Percentiles rank a stretch among this genome's conserved stretches.
These are phyloP conservation scores for Chascanopsetta lugubris DNA, from an alignment of 2,113 vertebrate genomes.

Conservation along the genomic window DNA sequence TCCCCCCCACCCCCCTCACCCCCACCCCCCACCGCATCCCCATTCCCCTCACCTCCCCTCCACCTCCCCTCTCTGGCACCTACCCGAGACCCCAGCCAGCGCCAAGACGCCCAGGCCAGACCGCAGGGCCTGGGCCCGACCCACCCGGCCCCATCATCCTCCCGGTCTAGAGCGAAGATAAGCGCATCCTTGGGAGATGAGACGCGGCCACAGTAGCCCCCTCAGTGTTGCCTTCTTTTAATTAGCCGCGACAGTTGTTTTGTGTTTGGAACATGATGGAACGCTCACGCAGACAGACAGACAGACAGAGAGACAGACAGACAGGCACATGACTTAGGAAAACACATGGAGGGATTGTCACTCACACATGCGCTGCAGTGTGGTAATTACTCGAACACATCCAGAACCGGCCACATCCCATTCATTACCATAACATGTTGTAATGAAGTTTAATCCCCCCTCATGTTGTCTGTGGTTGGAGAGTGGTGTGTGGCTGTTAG, in stretches of 20 bases:
- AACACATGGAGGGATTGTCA: slow-evolving; percentile 59
- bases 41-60: too few relatives aligned
- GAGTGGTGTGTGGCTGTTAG: slow-evolving; percentile 66
- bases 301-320: too few relatives aligned
- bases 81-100: slow-evolving; percentile 46
- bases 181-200: slow-evolving; percentile 38
- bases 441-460: slow-evolving; percentile 75
- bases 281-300: slow-evolving; percentile 5
- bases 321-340: too few relatives aligned
- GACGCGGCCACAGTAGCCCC: slow-evolving; percentile 31
- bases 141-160: slow-evolving; percentile 25
- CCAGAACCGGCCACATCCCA: slow-evolving; percentile 66
- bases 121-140: slow-evolving; percentile 53
- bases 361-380: slow-evolving; percentile 46
- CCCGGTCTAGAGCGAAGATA: slow-evolving; percentile 32
- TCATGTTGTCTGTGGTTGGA: slow-evolving; percentile 74
- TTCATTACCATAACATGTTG: slow-evolving; percentile 76
- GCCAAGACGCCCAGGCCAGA: slow-evolving; percentile 58
- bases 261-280: slow-evolving; percentile 34
- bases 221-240: slow-evolving; percentile 63
- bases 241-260: slow-evolving; percentile 61
- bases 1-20: too few relatives aligned
- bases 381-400: slow-evolving; percentile 71
- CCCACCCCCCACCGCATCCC: too few relatives aligned
- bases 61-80: slow-evolving; percentile 57